phyloP scores from a whole-genome alignment of 2,888 invertebrate species.

The Cheilosia variabilis region DNA sequence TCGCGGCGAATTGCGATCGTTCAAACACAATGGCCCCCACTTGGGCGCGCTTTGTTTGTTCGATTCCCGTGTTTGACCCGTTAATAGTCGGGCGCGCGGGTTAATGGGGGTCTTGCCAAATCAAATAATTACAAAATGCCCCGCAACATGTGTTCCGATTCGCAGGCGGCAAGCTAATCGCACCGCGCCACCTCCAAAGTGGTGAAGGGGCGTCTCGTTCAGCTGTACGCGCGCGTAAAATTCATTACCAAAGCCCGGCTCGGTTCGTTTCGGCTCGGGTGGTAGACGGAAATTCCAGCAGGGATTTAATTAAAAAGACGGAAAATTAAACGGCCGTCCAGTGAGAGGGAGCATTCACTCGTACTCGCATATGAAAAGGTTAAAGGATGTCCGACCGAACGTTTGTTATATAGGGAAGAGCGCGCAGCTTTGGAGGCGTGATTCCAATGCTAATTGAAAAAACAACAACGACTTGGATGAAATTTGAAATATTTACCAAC shows the following conservation, averaged over 20 bases:
- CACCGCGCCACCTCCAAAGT: constrained; percentile 64
- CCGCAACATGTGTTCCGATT: constrained; percentile 51
- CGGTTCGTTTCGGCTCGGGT: constrained; percentile 14
- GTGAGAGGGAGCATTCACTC: background rate
- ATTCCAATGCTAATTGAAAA: constrained; percentile 70
- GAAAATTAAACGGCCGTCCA: constrained; percentile 48
- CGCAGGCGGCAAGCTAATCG: constrained; percentile 39
- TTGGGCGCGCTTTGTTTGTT: constrained; percentile 34
- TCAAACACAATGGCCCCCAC: constrained; percentile 2
- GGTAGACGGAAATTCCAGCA: constrained; percentile 62
- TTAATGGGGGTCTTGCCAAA: constrained; percentile 74
- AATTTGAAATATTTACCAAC: constrained; percentile 37
- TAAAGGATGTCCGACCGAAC: constrained; percentile 58
- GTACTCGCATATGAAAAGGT: constrained; percentile 48
- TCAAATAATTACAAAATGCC: constrained; percentile 73
- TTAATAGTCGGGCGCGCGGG: constrained; percentile 38
- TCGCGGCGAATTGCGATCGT: constrained; percentile 34
- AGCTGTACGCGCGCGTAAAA: constrained; percentile 54
- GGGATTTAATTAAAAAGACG: constrained; percentile 72
- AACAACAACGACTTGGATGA: constrained; percentile 35
- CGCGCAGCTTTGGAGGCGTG: constrained; percentile 57
- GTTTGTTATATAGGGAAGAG: constrained; percentile 9
- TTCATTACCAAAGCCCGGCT: constrained; percentile 48
- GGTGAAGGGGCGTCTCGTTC: constrained; percentile 65
- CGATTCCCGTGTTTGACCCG: constrained; percentile 54